Evolutionary conservation across 2,797 vertebrate species (phyloP), one percentile per base, ranked within the genome.

Genomic region (Chaunax sp.): DNA sequence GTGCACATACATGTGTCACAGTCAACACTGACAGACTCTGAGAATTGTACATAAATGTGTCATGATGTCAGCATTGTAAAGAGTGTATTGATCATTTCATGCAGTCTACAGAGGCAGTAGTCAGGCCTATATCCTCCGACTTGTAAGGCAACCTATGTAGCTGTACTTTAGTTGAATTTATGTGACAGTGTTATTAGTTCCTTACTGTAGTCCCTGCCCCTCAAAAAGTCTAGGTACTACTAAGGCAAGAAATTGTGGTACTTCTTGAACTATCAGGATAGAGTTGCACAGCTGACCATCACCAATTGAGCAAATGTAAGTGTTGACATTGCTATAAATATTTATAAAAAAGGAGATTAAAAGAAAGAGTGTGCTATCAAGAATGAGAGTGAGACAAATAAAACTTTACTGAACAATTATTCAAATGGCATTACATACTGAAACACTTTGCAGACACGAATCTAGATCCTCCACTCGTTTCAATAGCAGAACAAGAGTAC

Each of bases 41-140:
- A 63, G 52, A 53, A 37, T 59, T 49, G 33, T 33, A 33, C 3
- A 46, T 13, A 41, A 20, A 52, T 57, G 0, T 64, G 20, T 51
- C 30, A 30, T 8, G 13, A n/a, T 41, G 18, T 30, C 38, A 51
- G 33, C 53, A 14, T 28, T 6, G 4, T 16, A 13, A 5, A 50
- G 57, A 16, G 6, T 40, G 26, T 10, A 37, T 6, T 30, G 22
- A 44, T 43, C 3, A 51, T 52, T 26, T 35, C 40, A 49, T 41
- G 19, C 1, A 44, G 41, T 12, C n/a, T n/a, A n/a, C n/a, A n/a
- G n/a, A n/a, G n/a, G n/a, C n/a, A n/a, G 6, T 9, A 25, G 18
- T 13, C 41, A 55, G 1, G 12, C n/a, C 47, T 16, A 7, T 11
- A 30, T 43, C 45, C 45, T 38, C 14, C 33, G 11, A 26, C 30